Conservation (phyloP, 2,797 vertebrate species). For the Schizopygopsis malacanthus region DNA sequence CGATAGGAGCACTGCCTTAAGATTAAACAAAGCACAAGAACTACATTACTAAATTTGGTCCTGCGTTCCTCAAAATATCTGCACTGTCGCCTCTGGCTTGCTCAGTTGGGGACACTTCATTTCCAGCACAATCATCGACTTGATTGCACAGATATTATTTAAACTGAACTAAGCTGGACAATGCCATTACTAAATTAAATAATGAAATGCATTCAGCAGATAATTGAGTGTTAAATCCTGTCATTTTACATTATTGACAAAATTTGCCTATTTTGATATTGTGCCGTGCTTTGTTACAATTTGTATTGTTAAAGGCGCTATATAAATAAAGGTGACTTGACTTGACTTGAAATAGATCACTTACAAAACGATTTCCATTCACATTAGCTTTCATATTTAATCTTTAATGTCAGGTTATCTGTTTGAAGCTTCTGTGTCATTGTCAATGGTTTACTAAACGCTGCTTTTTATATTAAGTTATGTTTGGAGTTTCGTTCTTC, state of each 20-base stretch:
- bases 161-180: too few relatives aligned
- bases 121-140: too few relatives aligned
- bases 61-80: slow-evolving; percentile 6
- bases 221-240: too few relatives aligned
- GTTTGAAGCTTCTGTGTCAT: neutral
- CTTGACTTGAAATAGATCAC: neutral
- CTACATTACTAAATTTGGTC: slow-evolving; percentile 15
- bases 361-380: neutral
- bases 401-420: neutral
- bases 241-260: too few relatives aligned
- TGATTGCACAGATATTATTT: too few relatives aligned
- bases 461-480: neutral
- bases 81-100: neutral
- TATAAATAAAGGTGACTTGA: too few relatives aligned
- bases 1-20: neutral
- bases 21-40: slow-evolving; percentile 11
- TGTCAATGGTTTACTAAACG: neutral
- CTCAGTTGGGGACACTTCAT: too few relatives aligned
- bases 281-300: too few relatives aligned
- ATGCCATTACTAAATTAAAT: too few relatives aligned
- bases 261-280: too few relatives aligned
- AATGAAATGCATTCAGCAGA: too few relatives aligned
- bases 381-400: neutral
- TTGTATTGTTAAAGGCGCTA: too few relatives aligned
- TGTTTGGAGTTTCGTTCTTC: neutral